Evolutionary conservation across 35 echinoderm and acorn worm species (phyloP).

Genomic region (Apostichopus japonicus): DNA sequence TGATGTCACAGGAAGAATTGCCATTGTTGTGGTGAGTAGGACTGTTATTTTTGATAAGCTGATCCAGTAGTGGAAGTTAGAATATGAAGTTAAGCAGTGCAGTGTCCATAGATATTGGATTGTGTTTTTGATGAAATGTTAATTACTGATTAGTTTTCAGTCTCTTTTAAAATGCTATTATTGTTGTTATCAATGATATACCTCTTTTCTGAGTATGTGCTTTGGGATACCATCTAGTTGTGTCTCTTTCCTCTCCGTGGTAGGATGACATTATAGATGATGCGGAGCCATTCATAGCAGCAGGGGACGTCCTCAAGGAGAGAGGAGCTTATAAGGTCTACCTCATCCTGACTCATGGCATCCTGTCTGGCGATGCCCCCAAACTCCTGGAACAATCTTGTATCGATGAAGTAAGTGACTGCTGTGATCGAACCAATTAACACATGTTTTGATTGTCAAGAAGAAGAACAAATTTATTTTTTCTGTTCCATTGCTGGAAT

Average conservation of each 20-base stretch:
- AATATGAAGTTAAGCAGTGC: too few relatives aligned
- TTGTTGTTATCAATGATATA: too few relatives aligned
- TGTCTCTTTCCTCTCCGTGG: background rate
- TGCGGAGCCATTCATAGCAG: conserved; percentile 91
- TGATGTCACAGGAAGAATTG: conserved; percentile 92
- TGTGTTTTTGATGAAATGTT: too few relatives aligned
- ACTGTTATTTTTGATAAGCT: background rate
- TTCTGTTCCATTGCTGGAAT: too few relatives aligned
- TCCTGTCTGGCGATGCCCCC: conserved; percentile 92
- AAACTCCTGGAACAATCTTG: conserved; percentile 94
- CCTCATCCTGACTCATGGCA: conserved; percentile 87
- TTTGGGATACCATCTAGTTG: too few relatives aligned
- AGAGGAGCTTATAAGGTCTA: conserved; percentile 99
- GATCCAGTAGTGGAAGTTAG: too few relatives aligned
- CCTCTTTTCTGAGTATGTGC: too few relatives aligned
- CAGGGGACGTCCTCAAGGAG: conserved; percentile 92
- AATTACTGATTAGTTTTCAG: too few relatives aligned
- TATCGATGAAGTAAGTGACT: conserved; percentile 93
- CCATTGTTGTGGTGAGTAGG: conserved; percentile 95
- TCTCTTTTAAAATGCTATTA: too few relatives aligned
- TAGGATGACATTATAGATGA: conserved; percentile 99
- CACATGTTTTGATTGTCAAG: too few relatives aligned
- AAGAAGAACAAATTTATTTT: too few relatives aligned
- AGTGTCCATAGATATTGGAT: too few relatives aligned
- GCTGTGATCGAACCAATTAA: background rate